A percentile compares a stretch with the other conserved stretches of the same genome.
phyloP scores from a whole-genome alignment of 2,888 invertebrate species.

The Cylindroiulus punctatus region DNA sequence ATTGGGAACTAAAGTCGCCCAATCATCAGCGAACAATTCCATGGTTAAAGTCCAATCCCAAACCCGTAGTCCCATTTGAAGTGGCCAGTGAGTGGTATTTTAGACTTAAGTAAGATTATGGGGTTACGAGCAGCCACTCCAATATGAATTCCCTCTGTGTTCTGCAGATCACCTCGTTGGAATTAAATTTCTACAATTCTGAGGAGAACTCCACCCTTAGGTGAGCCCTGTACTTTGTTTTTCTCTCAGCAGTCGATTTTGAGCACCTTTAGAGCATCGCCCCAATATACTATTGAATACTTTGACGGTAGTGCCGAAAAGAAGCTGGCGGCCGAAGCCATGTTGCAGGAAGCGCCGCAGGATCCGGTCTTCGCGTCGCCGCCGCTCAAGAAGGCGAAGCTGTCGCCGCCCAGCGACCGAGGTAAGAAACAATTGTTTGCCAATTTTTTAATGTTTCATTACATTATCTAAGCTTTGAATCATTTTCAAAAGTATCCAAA shows the following conservation, averaged over 20 bases:
- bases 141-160: slow-evolving; percentile 40
- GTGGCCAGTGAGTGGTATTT: slow-evolving; percentile 9
- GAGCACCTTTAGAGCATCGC: slow-evolving; percentile 74
- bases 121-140: slow-evolving; percentile 8
- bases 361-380: slow-evolving; percentile 59
- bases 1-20: no score
- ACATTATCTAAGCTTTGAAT: no score
- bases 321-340: slow-evolving; percentile 50
- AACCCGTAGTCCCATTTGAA: neutral
- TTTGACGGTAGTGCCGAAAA: slow-evolving; percentile 56
- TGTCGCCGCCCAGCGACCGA: slow-evolving; percentile 62
- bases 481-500: no score
- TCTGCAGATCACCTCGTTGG: slow-evolving; percentile 71
- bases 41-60: no score
- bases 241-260: slow-evolving; percentile 77
- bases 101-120: neutral
- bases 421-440: slow-evolving; percentile 59
- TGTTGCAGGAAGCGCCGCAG: slow-evolving; percentile 43
- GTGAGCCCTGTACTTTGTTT: slow-evolving; percentile 60
- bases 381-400: slow-evolving; percentile 63
- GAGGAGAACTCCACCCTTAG: slow-evolving; percentile 75
- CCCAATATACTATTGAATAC: slow-evolving; percentile 50
- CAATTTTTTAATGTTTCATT: no score
- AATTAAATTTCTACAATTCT: slow-evolving; percentile 80
- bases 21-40: no score